Percentiles rank a stretch among this genome's conserved stretches.
These are phyloP conservation scores for Eubucco bourcierii DNA, from an alignment of 2,113 vertebrate genomes.

Conservation along the genomic window DNA sequence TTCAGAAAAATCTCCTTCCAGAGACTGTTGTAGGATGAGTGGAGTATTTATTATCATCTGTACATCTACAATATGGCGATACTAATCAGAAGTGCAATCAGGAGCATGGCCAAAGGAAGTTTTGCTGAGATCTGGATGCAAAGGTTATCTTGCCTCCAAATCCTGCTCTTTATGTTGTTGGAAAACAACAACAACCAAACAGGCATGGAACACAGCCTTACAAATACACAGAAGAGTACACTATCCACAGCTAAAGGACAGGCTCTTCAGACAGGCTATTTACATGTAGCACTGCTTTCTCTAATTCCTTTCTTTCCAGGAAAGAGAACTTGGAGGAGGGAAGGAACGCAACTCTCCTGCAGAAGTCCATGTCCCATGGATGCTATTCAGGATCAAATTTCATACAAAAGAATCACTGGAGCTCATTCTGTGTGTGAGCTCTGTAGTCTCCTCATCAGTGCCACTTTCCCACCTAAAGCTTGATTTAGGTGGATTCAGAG, in stretches of 20 bases:
- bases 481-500: background rate
- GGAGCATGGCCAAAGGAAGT: background rate
- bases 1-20: background rate
- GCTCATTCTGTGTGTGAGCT: rapidly evolving
- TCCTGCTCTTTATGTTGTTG: background rate
- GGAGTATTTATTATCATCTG: background rate
- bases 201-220: background rate
- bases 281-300: background rate
- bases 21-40: background rate
- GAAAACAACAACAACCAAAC: background rate
- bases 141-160: background rate
- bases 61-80: background rate
- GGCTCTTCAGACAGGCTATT: background rate
- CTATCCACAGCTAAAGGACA: background rate
- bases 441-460: background rate
- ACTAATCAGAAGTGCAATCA: background rate
- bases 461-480: background rate
- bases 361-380: background rate
- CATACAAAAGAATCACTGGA: background rate
- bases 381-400: background rate
- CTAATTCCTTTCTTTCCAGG: background rate
- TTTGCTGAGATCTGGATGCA: background rate
- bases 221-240: background rate
- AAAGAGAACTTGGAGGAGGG: background rate
- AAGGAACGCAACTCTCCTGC: background rate